Percentiles rank a stretch among this genome's conserved stretches.
phyloP scores from a whole-genome alignment of 2,888 invertebrate genomes.

The Eristalis intricaria region DNA sequence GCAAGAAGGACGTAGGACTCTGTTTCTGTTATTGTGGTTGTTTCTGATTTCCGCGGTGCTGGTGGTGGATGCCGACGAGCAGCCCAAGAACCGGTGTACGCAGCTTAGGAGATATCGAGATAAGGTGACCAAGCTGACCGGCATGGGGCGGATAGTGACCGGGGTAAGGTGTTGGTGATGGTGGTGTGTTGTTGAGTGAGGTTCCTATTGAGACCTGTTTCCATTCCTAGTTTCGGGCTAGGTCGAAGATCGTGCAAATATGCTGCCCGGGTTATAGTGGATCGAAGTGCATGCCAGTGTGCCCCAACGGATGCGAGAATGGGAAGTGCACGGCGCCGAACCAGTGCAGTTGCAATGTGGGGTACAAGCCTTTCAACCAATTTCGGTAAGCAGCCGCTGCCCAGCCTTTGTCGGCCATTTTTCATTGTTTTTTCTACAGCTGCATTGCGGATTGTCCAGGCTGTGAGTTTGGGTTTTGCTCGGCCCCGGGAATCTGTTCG shows the following conservation, averaged over 20 bases:
- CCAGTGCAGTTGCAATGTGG: conserved; percentile 79
- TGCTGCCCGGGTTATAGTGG: conserved; percentile 74
- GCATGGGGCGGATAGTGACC: not conserved
- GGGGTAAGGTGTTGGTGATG: conserved; percentile 17
- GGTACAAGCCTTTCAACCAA: conserved; percentile 77
- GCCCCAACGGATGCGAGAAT: conserved; percentile 73
- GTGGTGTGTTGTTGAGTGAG: not conserved
- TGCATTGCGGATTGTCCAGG: conserved; percentile 77
- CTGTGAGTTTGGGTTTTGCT: conserved; percentile 77
- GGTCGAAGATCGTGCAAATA: conserved; percentile 10
- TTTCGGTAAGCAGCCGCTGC: conserved; percentile 61
- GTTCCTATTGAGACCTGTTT: conserved; percentile 15
- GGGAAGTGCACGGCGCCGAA: conserved; percentile 78
- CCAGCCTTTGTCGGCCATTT: conserved; percentile 72
- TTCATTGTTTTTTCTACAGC: conserved; percentile 54
- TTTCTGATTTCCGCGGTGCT: conserved; percentile 43
- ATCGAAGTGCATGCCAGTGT: conserved; percentile 73
- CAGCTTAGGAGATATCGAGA: not conserved
- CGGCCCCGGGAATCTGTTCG: conserved; percentile 75
- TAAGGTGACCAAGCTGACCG: conserved; percentile 11
- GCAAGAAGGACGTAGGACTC: conserved; percentile 41
- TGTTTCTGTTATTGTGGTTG: conserved; percentile 38
- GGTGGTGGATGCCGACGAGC: conserved; percentile 27
- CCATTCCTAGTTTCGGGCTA: conserved; percentile 37
- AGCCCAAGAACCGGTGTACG: conserved; percentile 17